Percentiles rank a stretch among this genome's conserved stretches.
These are phyloP conservation scores for Brachionus rotundiformis DNA, from an alignment of 1,140 invertebrate species.

Conservation along the genomic window DNA sequence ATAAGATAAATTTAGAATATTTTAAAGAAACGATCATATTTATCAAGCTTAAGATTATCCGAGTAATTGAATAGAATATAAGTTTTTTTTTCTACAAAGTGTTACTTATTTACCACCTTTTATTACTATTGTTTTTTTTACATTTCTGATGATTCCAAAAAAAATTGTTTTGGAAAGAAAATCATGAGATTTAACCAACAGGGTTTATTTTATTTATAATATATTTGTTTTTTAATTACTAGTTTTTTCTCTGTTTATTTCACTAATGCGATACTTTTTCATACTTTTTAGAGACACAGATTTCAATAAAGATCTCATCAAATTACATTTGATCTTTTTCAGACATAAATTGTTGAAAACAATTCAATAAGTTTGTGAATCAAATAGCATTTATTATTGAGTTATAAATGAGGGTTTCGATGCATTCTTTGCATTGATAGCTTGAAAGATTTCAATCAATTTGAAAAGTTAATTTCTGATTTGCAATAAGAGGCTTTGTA, in stretches of 20 bases:
- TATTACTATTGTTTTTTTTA: too few relatives aligned
- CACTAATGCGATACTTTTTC: background rate
- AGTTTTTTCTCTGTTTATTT: background rate
- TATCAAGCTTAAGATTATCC: too few relatives aligned
- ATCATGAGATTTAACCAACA: background rate
- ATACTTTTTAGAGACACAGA: background rate
- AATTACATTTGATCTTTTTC: background rate
- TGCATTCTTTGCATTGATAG: background rate
- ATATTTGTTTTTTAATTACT: background rate
- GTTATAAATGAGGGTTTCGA: background rate
- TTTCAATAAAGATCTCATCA: background rate
- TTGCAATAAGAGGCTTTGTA: background rate
- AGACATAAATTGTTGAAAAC: background rate
- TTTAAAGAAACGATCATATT: too few relatives aligned
- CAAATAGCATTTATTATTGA: background rate
- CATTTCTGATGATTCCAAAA: background rate
- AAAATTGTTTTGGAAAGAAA: background rate
- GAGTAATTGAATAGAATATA: too few relatives aligned
- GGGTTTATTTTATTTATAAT: background rate
- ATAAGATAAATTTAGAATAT: too few relatives aligned
- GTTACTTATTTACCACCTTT: too few relatives aligned
- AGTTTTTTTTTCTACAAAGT: too few relatives aligned
- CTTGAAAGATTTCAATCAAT: conserved; percentile 9
- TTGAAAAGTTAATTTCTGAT: background rate
- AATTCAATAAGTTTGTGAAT: background rate